Percentiles rank a stretch among this genome's conserved stretches.
phyloP scores from a whole-genome alignment of 1,140 invertebrate genomes.

The Schlechtendalia chinensis region DNA sequence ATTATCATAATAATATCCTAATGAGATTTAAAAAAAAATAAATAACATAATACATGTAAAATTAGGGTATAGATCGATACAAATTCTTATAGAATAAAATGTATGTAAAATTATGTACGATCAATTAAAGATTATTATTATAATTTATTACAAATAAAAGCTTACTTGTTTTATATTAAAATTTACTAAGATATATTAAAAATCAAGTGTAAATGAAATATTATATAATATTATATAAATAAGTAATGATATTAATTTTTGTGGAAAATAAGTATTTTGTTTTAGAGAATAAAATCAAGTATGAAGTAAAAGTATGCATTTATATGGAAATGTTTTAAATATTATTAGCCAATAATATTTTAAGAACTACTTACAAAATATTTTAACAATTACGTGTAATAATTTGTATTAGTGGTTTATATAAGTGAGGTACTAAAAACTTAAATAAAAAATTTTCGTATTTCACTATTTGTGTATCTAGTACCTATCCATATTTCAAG shows the following conservation, averaged over 20 bases:
- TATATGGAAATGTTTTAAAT: neutral
- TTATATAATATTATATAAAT: no score
- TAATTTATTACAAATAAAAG: neutral
- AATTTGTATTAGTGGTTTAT: neutral
- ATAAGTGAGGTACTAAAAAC: neutral
- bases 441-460: neutral
- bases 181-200: neutral
- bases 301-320: neutral
- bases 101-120: no score
- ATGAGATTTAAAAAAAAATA: no score
- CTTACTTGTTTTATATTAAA: neutral
- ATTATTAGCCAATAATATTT: neutral
- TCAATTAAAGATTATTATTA: no score
- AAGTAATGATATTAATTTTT: neutral
- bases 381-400: neutral
- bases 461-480: neutral
- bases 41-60: no score
- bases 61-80: no score
- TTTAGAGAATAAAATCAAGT: neutral
- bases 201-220: no score
- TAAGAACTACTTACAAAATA: slow-evolving; percentile 3
- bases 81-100: no score
- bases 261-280: neutral
- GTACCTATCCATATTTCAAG: neutral
- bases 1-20: no score